Percentiles rank a stretch among this genome's conserved stretches.
Evolutionary conservation across 2,797 vertebrate genomes (phyloP).

Genomic region (Vespertilio murinus): DNA sequence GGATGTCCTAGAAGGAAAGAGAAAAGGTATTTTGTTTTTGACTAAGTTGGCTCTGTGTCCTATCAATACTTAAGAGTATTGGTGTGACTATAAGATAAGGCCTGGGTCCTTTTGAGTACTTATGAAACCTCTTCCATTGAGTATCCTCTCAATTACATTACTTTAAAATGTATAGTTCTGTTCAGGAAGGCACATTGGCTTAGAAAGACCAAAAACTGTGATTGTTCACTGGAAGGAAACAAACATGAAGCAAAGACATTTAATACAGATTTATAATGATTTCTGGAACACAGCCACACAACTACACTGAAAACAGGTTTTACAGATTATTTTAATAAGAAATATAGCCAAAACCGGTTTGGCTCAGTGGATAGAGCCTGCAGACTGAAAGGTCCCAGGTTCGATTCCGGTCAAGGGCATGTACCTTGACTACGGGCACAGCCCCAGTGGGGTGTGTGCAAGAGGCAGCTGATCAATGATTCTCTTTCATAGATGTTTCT

Average conservation of each 20-base stretch:
- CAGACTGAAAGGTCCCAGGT: too few relatives aligned
- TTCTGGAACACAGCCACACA: not conserved
- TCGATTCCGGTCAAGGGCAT: too few relatives aligned
- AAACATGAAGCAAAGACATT: constrained; percentile 1
- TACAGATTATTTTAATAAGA: not conserved
- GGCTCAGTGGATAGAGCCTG: too few relatives aligned
- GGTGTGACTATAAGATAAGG: not conserved
- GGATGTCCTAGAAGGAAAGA: not conserved
- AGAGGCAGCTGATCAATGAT: too few relatives aligned
- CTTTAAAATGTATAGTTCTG: not conserved
- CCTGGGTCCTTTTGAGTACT: not conserved
- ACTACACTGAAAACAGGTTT: not conserved
- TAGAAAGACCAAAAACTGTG: not conserved
- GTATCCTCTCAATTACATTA: not conserved
- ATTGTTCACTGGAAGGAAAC: not conserved
- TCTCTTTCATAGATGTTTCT: too few relatives aligned
- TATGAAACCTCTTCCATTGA: not conserved
- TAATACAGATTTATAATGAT: not conserved
- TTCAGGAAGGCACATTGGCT: not conserved
- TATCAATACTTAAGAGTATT: not conserved
- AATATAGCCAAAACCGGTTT: too few relatives aligned
- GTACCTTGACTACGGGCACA: too few relatives aligned
- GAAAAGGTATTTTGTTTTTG: not conserved
- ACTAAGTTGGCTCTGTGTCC: not conserved
- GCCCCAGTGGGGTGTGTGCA: too few relatives aligned